Evolutionary conservation across 2,888 invertebrate genomes (phyloP).

Genomic region (Dascillus cervinus): DNA sequence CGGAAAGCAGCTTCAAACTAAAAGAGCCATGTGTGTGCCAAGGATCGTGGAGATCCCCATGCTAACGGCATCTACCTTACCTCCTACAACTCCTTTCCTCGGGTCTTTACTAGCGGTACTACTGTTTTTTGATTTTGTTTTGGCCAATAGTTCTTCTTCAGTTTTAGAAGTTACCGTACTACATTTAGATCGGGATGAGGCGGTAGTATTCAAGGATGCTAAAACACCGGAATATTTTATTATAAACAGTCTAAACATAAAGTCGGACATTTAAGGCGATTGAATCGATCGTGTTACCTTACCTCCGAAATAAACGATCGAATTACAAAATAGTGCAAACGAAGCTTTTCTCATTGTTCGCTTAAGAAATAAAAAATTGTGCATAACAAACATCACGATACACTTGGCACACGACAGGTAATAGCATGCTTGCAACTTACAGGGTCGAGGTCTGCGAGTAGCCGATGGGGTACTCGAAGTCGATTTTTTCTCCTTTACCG

Average conservation of each 20-base stretch:
- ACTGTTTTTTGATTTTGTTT: conserved; percentile 37
- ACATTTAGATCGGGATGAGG: conserved; percentile 63
- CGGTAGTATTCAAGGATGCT: conserved; percentile 69
- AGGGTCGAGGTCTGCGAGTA: conserved; percentile 58
- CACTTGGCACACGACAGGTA: conserved; percentile 40
- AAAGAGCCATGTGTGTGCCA: conserved; percentile 42
- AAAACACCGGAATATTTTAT: conserved; percentile 48
- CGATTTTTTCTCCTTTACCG: conserved; percentile 49
- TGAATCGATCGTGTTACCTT: too few species aligned
- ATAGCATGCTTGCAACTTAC: conserved; percentile 46
- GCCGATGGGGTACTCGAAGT: conserved; percentile 46
- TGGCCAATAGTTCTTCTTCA: conserved; percentile 42
- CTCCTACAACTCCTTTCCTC: conserved; percentile 37
- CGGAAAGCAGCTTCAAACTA: too few species aligned
- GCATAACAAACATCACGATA: conserved; percentile 31
- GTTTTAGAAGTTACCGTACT: conserved; percentile 50
- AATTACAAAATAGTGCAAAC: conserved; percentile 11
- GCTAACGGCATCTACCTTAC: conserved; percentile 14
- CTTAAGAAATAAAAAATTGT: conserved; percentile 3
- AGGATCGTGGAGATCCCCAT: conserved; percentile 32
- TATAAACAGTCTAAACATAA: conserved; percentile 14
- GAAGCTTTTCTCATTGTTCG: conserved; percentile 6
- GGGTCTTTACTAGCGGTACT: conserved; percentile 33
- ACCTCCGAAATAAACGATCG: too few species aligned
- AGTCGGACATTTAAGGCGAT: too few species aligned